Percentiles rank a stretch among this genome's conserved stretches.
Conservation (phyloP, 2,797 vertebrate genomes). For the Okamejei kenojei region DNA sequence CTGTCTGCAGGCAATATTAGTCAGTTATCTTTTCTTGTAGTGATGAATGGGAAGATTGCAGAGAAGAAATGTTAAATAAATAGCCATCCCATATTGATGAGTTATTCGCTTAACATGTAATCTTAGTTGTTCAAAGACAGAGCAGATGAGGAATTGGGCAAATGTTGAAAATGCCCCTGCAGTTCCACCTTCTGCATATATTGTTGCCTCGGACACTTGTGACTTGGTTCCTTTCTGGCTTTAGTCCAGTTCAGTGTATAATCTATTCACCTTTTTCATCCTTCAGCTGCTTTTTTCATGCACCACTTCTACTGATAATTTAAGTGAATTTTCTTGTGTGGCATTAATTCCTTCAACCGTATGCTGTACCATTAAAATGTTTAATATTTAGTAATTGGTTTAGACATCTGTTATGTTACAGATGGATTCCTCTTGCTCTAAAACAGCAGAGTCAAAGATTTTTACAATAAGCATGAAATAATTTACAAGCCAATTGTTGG, state of each 20-base stretch:
- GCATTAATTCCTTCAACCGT: background rate
- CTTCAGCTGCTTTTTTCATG: background rate
- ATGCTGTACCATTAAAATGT: background rate
- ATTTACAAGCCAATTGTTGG: background rate
- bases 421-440: background rate
- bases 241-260: background rate
- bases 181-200: background rate
- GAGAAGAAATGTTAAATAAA: background rate
- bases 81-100: background rate
- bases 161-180: background rate
- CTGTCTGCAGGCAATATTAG: background rate
- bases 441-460: background rate
- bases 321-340: background rate
- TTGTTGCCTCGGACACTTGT: background rate
- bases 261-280: slow-evolving; percentile 20
- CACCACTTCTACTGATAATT: background rate
- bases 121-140: background rate
- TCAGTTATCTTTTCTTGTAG: background rate
- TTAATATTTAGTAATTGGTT: slow-evolving; percentile 13
- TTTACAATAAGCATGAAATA: background rate
- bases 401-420: slow-evolving; percentile 27
- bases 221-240: background rate
- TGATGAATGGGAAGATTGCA: background rate
- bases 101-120: background rate
- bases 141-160: background rate